Percentiles rank a stretch among this genome's conserved stretches.
phyloP scores from a whole-genome alignment of 2,797 vertebrate species.

The Pristis pectinata region DNA sequence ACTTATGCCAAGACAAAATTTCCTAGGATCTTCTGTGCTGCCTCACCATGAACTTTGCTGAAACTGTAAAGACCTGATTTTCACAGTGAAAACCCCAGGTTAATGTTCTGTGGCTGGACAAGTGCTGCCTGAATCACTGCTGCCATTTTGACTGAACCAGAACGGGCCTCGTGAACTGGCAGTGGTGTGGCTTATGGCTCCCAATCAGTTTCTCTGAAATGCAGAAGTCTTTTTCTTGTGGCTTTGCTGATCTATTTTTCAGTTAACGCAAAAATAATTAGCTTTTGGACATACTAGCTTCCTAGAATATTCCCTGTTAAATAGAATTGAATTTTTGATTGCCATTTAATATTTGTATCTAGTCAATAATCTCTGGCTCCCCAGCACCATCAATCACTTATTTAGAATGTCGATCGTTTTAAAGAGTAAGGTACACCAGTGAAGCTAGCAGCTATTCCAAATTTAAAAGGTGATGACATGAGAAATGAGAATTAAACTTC shows the following conservation, averaged over 20 bases:
- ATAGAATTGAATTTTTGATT: conserved; percentile 7
- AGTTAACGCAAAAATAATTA: background rate
- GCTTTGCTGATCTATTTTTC: background rate
- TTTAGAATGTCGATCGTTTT: background rate
- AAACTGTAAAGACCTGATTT: background rate
- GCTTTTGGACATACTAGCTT: background rate
- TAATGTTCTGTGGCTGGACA: background rate
- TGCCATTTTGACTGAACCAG: background rate
- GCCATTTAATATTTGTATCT: background rate
- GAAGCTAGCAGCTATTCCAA: background rate
- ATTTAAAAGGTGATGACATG: background rate
- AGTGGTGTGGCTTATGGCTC: background rate
- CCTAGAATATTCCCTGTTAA: background rate
- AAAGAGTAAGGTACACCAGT: background rate
- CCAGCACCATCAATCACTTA: background rate
- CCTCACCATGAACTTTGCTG: background rate
- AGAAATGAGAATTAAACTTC: background rate
- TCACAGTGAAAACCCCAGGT: background rate
- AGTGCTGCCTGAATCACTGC: background rate
- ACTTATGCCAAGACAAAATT: background rate
- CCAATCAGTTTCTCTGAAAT: background rate
- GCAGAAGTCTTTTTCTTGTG: background rate
- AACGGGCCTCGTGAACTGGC: background rate
- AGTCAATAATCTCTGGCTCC: background rate
- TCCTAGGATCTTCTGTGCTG: background rate